phyloP scores from a whole-genome alignment of 2,888 invertebrate genomes.

The Meloe dianella region DNA sequence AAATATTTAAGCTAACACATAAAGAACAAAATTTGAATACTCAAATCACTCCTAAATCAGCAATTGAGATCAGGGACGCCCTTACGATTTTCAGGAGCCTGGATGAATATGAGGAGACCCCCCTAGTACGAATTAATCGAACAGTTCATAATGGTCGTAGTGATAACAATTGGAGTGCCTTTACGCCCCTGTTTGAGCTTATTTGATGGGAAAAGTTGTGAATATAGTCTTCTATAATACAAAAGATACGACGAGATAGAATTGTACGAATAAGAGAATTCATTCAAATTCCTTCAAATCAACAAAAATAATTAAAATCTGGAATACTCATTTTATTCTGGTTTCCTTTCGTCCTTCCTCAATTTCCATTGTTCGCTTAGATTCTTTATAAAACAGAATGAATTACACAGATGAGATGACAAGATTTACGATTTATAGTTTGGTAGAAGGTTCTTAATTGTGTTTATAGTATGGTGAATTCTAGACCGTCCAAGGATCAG shows the following conservation, averaged over 20 bases:
- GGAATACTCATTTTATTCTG: neutral
- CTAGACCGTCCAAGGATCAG: neutral
- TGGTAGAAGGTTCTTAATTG: neutral
- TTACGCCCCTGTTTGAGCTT: no score
- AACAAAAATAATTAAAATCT: constrained; percentile 3
- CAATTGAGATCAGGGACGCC: no score
- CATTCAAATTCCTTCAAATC: neutral
- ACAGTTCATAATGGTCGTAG: no score
- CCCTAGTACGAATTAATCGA: no score
- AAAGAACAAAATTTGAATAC: neutral
- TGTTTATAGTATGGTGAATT: neutral
- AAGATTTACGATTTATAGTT: neutral
- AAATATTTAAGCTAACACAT: neutral
- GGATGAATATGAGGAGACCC: no score
- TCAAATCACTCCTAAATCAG: no score
- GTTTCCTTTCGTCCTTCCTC: neutral
- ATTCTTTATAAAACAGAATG: neutral
- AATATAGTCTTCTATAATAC: neutral
- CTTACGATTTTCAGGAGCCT: no score
- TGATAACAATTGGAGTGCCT: no score
- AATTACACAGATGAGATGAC: neutral
- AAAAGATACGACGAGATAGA: neutral
- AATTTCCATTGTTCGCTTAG: neutral
- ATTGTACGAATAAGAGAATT: neutral
- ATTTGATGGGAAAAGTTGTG: neutral